Percentiles rank a stretch among this genome's conserved stretches.
Conservation (phyloP, 2,113 vertebrate species). For the Entosphenus tridentatus region DNA sequence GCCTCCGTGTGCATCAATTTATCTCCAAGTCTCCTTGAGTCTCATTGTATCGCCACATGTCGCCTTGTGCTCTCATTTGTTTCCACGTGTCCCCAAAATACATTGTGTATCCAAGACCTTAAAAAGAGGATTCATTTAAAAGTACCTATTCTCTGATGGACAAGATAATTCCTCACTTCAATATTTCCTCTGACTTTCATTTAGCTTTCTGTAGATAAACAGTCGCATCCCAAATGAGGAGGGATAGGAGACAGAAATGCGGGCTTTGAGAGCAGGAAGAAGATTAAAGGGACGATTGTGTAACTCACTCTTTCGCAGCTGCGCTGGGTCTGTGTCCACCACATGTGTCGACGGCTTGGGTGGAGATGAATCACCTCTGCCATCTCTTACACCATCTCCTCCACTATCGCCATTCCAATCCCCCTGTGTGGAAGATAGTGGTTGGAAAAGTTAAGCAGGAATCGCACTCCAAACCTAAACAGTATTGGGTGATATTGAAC, state of each 20-base stretch:
- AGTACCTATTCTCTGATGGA: too few relatives aligned
- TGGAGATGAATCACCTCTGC: slow-evolving; percentile 21
- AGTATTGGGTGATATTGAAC: too few relatives aligned
- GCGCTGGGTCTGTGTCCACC: slow-evolving; percentile 27
- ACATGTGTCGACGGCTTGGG: slow-evolving; percentile 33
- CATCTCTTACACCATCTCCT: background rate
- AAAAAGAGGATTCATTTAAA: background rate
- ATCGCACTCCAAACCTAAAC: too few relatives aligned
- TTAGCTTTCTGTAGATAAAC: too few relatives aligned
- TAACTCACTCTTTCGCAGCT: slow-evolving; percentile 45
- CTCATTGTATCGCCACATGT: background rate
- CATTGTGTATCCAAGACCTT: background rate
- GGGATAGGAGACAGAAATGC: too few relatives aligned
- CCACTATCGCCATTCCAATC: too few relatives aligned
- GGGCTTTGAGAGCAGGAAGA: too few relatives aligned
- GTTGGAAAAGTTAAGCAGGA: too few relatives aligned
- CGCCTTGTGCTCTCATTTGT: background rate
- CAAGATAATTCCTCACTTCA: too few relatives aligned
- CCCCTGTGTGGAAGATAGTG: too few relatives aligned
- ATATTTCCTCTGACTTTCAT: too few relatives aligned
- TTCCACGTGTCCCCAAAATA: background rate
- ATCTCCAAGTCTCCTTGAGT: background rate
- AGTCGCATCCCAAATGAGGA: too few relatives aligned
- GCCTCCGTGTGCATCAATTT: background rate
- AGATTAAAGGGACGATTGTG: background rate